Percentiles rank a stretch among this genome's conserved stretches.
These are phyloP conservation scores for Xanthostigma xanthostigma DNA, from an alignment of 2,888 invertebrate species.

Conservation along the genomic window DNA sequence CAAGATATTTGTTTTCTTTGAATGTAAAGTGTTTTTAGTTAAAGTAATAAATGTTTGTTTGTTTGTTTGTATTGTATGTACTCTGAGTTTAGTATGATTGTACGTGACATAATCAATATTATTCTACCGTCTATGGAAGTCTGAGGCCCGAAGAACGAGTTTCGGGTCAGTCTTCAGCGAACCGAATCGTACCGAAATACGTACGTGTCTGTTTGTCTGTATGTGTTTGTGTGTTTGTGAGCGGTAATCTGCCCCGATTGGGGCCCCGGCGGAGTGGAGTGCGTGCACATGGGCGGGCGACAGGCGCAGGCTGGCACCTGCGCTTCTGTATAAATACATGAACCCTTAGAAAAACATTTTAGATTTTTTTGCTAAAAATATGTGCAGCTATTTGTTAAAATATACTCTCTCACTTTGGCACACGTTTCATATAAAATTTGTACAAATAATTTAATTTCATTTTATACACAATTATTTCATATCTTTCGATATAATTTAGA, in stretches of 20 bases:
- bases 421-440: constrained; percentile 29
- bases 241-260: no score
- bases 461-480: constrained; percentile 25
- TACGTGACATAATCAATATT: no score
- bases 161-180: background rate
- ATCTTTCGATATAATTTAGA: constrained; percentile 19
- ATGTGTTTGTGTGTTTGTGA: background rate
- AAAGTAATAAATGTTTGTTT: background rate
- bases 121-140: no score
- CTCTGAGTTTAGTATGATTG: background rate
- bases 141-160: no score
- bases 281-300: background rate
- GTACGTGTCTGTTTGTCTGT: background rate
- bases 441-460: constrained; percentile 30
- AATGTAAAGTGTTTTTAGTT: background rate
- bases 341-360: constrained; percentile 26
- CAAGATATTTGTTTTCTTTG: no score
- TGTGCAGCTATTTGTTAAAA: constrained; percentile 29
- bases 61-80: background rate
- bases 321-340: constrained; percentile 25
- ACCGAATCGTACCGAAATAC: background rate
- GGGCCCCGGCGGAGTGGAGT: no score
- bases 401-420: constrained; percentile 33
- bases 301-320: constrained; percentile 1
- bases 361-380: constrained; percentile 23